Conservation (phyloP, 2,888 invertebrate species). For the Calliphora vomitoria region DNA sequence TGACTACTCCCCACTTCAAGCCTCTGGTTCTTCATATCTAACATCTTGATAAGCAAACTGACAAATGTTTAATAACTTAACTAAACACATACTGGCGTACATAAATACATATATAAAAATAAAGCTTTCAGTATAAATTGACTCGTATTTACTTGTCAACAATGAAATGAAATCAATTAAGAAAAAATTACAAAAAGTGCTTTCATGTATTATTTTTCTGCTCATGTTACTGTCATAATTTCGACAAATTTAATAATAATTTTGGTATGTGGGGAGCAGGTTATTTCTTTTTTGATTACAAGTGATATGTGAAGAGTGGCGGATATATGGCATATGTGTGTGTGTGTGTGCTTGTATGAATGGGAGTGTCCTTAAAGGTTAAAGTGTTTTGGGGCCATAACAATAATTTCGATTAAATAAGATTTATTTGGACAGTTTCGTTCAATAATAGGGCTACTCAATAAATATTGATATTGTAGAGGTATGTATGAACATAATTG, state of each 20-base stretch:
- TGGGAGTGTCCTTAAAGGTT: constrained; percentile 11
- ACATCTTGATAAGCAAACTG: background rate
- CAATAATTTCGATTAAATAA: constrained; percentile 40
- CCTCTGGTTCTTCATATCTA: background rate
- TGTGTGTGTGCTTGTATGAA: background rate
- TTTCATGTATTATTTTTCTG: background rate
- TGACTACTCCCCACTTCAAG: background rate
- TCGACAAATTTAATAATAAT: background rate
- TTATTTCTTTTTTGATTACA: background rate
- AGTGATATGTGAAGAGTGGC: background rate
- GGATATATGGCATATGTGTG: background rate
- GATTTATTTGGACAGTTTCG: constrained; percentile 38
- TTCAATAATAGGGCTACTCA: background rate
- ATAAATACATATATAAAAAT: too few species aligned
- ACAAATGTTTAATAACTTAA: background rate
- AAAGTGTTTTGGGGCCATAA: constrained; percentile 35
- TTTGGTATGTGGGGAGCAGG: background rate
- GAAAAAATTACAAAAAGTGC: background rate
- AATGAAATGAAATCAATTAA: constrained; percentile 34
- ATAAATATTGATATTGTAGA: constrained; percentile 12
- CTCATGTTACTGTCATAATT: constrained; percentile 18
- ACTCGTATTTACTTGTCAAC: constrained; percentile 12
- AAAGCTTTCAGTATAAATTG: background rate
- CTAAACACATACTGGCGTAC: background rate
- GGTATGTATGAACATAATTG: background rate